phyloP scores from a whole-genome alignment of 2,888 invertebrate species.

The Panorpa germanica region DNA sequence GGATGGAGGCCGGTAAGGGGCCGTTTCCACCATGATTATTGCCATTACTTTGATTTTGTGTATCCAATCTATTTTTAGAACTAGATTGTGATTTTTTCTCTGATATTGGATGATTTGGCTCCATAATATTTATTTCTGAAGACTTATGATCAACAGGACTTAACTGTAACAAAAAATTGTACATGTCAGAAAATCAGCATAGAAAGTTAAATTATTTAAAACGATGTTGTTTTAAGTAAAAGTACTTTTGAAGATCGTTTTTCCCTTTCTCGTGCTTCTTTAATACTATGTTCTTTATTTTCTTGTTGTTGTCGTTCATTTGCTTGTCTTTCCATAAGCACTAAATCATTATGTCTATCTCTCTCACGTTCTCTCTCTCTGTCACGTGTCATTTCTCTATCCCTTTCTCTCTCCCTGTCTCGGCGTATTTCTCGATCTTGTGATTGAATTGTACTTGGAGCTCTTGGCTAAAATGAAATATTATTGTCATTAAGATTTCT shows the following conservation, averaged over 20 bases:
- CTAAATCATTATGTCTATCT: slow-evolving; percentile 16
- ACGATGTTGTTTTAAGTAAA: too few species aligned
- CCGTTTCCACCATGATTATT: too few species aligned
- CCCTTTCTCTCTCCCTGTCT: slow-evolving; percentile 16
- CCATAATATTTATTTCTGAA: too few species aligned
- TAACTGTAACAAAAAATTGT: too few species aligned
- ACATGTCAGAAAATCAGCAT: too few species aligned
- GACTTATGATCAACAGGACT: too few species aligned
- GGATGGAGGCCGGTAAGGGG: too few species aligned
- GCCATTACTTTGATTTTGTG: too few species aligned
- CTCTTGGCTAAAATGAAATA: slow-evolving; percentile 6
- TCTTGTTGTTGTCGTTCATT: slow-evolving; percentile 21
- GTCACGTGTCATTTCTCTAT: slow-evolving; percentile 16
- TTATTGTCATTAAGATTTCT: background rate
- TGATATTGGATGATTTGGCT: too few species aligned
- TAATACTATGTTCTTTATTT: slow-evolving; percentile 20
- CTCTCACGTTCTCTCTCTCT: slow-evolving; percentile 16
- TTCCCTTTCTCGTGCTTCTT: slow-evolving; percentile 17
- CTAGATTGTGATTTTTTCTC: too few species aligned
- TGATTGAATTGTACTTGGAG: slow-evolving; percentile 15
- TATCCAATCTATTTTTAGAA: too few species aligned
- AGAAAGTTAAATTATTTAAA: too few species aligned
- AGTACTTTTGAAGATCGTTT: slow-evolving; percentile 13
- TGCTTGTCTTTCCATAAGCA: slow-evolving; percentile 20
- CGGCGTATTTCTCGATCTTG: slow-evolving; percentile 7